Evolutionary conservation across 2,113 vertebrate species (phyloP), one percentile per base, ranked within the genome.

Genomic region (Poeciliopsis turrubarensis): DNA sequence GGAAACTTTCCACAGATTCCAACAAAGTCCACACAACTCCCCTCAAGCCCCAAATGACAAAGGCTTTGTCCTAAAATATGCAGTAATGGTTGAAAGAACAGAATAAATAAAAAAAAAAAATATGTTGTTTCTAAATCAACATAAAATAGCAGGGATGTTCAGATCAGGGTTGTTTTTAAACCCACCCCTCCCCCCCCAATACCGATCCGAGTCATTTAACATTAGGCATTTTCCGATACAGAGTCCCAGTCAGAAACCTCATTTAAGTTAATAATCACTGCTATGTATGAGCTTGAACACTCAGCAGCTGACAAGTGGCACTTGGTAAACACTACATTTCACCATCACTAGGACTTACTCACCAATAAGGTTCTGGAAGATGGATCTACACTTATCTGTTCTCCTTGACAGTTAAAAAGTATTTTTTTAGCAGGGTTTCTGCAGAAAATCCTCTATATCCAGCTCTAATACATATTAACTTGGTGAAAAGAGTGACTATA

Each of bases 1-100:
- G 93, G 92, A 94, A 93, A 90, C 84, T 86, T 92, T 82, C 80
- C 84, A 76, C 84, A 91, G 86, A 86, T 83, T 72, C 79, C 64
- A 81, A 73, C 79, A 84, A 86, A 89, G 81, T 84, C 78, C 69
- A 71, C 73, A 72, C 81, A 66, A 82, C 61, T 85, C 77, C 75
- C 86, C 78, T 83, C 67, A 31, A 27, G 26, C 67, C 60, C 84
- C 69, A 82, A 60, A 80, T n/a, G 65, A 78, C 80, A 77, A 80
- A 71, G 72, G 39, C 30, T 77, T 73, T 70, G 44, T 65, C 61
- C 66, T 80, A 72, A 79, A 68, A 76, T 57, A 82, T 73, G 74
- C 78, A 72, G 73, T 78, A 79, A 69, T 78, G 62, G 61, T 68
- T 31, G 66, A 75, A 75, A 74, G 31, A 84, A 47, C 81, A 72